phyloP scores from a whole-genome alignment of 2,888 invertebrate species.

The Dynastes grantii region DNA sequence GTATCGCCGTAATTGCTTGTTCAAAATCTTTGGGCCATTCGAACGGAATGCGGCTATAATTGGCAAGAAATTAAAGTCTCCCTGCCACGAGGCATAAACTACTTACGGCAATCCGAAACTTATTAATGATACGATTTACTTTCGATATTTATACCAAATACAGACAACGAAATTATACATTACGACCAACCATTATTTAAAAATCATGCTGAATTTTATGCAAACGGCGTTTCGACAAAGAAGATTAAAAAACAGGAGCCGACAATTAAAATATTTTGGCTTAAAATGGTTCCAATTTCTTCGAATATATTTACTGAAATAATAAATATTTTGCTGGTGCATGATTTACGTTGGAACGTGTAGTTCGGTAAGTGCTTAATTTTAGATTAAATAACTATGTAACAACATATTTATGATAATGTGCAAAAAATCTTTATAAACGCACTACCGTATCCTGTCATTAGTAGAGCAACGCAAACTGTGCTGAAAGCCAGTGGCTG shows the following conservation, averaged over 20 bases:
- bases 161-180: slow-evolving; percentile 39
- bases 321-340: slow-evolving; percentile 16
- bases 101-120: slow-evolving; percentile 34
- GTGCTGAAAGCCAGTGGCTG: too few species aligned
- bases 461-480: too few species aligned
- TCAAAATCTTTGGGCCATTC: slow-evolving; percentile 7
- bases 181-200: slow-evolving; percentile 30
- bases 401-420: neutral
- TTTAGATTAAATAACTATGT: neutral
- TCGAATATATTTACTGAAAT: slow-evolving; percentile 20
- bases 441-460: too few species aligned
- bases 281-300: slow-evolving; percentile 11
- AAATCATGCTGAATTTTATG: slow-evolving; percentile 27
- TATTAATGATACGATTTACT: slow-evolving; percentile 42
- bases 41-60: slow-evolving; percentile 38
- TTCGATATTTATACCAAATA: slow-evolving; percentile 43
- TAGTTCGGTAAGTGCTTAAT: slow-evolving; percentile 1
- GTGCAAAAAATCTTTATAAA: neutral
- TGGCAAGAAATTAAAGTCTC: slow-evolving; percentile 24
- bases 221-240: neutral
- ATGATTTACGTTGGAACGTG: slow-evolving; percentile 13
- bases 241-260: neutral
- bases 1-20: slow-evolving; percentile 10
- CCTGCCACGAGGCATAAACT: slow-evolving; percentile 29
- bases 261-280: slow-evolving; percentile 31